Percentiles rank a stretch among this genome's conserved stretches.
phyloP scores from a whole-genome alignment of 2,113 vertebrate genomes.

The Leiothrix lutea region DNA sequence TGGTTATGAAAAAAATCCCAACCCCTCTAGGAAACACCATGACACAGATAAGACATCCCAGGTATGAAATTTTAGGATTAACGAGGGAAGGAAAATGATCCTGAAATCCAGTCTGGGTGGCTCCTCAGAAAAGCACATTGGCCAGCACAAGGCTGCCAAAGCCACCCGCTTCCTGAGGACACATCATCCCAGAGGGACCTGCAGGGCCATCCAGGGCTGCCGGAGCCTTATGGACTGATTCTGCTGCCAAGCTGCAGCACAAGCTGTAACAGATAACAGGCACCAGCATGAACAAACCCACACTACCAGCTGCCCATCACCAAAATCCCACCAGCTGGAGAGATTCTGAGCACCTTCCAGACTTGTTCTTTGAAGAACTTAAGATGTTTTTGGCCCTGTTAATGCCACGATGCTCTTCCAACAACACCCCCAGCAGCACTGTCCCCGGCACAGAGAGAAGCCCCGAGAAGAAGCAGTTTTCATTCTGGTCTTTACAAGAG shows the following conservation, averaged over 20 bases:
- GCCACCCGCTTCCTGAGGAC: not conserved
- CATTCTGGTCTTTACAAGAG: not conserved
- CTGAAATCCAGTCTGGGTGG: not conserved
- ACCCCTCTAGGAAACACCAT: not conserved
- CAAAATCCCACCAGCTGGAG: not conserved
- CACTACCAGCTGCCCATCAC: no score
- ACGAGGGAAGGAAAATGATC: not conserved
- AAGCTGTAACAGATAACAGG: not conserved
- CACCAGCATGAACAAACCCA: not conserved
- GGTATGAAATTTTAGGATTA: not conserved
- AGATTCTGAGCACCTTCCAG: not conserved
- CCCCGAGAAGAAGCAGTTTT: not conserved
- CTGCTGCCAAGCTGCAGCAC: not conserved
- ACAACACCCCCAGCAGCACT: not conserved
- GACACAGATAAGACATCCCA: not conserved
- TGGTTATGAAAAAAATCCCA: not conserved
- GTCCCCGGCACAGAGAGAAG: not conserved
- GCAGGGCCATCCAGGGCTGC: not conserved
- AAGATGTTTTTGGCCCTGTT: not conserved
- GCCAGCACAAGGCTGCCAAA: not conserved
- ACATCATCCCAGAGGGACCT: not conserved
- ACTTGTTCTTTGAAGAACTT: not conserved
- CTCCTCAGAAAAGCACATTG: not conserved
- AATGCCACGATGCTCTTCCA: not conserved
- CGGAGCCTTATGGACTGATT: accelerated